Evolutionary conservation across 2,113 vertebrate species (phyloP).

Genomic region (Callorhinus ursinus): DNA sequence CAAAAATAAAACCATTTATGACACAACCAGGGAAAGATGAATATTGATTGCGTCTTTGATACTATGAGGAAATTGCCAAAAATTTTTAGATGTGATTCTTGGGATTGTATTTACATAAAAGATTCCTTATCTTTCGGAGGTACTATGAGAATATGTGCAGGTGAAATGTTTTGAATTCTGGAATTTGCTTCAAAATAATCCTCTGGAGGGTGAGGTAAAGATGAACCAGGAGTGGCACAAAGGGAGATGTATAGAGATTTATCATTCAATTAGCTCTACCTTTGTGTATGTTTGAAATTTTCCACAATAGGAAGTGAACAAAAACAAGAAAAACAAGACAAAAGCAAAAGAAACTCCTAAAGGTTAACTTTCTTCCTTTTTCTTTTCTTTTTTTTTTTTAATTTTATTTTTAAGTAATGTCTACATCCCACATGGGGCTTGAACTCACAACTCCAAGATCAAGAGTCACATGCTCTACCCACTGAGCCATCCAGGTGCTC

Average conservation of each 20-base stretch:
- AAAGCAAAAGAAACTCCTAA: not conserved
- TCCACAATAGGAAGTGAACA: not conserved
- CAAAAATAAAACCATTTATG: not conserved
- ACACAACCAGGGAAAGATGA: not conserved
- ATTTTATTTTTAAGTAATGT: not conserved
- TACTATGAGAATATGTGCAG: not conserved
- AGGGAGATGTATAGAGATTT: not conserved
- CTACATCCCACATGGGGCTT: not conserved
- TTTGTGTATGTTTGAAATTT: not conserved
- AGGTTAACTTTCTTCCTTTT: not conserved
- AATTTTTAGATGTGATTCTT: not conserved
- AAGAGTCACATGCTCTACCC: not conserved
- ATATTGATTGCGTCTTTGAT: not conserved
- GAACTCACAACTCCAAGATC: not conserved
- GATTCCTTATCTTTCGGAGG: not conserved
- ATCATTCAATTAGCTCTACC: not conserved
- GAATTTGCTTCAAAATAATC: slow-evolving; percentile 35
- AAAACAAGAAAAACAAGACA: not conserved
- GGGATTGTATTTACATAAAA: not conserved
- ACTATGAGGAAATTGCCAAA: not conserved
- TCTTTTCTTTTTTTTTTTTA: not conserved
- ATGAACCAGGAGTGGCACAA: not conserved
- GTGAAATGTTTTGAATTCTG: not conserved
- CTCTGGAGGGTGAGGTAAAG: not conserved
- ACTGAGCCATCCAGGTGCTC: not conserved